These are phyloP conservation scores for Leptinotarsa rubiginosa DNA, from an alignment of 2,888 invertebrate genomes.

Conservation along the genomic window DNA sequence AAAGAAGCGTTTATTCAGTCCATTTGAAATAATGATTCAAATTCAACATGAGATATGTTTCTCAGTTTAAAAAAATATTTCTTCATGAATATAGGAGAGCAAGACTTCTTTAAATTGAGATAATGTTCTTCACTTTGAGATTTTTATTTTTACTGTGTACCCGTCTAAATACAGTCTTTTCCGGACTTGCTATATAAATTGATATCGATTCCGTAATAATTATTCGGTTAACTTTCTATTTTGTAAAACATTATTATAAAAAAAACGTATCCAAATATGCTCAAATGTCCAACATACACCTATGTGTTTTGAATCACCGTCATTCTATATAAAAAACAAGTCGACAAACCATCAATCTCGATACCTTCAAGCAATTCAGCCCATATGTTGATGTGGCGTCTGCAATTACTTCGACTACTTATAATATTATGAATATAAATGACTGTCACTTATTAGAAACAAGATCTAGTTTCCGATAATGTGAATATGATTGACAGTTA, in stretches of 20 bases:
- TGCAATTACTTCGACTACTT: conserved; percentile 8
- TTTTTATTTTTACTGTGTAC: no score
- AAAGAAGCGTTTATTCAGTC: no score
- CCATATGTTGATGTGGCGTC: conserved; percentile 16
- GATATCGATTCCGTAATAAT: no score
- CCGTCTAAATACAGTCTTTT: no score
- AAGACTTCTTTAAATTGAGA: no score
- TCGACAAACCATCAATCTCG: conserved; percentile 4
- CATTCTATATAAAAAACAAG: not conserved
- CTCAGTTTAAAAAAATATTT: no score
- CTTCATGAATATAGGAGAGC: no score
- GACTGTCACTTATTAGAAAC: conserved; percentile 5
- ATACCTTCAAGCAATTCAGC: not conserved
- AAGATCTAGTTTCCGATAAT: conserved; percentile 8
- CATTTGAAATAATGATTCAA: no score
- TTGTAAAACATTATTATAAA: not conserved
- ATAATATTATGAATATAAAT: conserved; percentile 7
- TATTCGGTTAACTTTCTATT: no score
- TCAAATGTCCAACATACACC: not conserved
- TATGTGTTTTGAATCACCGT: conserved; percentile 4
- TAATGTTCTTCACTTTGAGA: no score
- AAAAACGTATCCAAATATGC: not conserved
- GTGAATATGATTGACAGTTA: conserved; percentile 2
- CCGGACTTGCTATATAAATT: no score
- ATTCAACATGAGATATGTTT: no score